Percentiles rank a stretch among this genome's conserved stretches.
Conservation (phyloP, 2,888 invertebrate species). For the Formica aserva region DNA sequence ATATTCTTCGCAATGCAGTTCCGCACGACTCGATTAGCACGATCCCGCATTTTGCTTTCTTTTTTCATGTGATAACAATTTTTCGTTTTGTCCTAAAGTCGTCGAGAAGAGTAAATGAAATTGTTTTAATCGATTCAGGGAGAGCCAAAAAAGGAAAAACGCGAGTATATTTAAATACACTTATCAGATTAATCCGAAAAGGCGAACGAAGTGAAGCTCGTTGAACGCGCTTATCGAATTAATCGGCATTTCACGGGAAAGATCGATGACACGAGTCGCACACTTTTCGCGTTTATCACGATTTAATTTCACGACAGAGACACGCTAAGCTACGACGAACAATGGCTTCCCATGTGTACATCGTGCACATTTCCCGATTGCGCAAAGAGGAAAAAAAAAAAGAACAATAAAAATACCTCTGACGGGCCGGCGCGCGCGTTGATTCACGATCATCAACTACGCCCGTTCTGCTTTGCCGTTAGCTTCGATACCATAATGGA, state of each 20-base stretch:
- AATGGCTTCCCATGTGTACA: not conserved
- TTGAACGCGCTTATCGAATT: slow-evolving; percentile 21
- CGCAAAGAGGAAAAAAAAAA: slow-evolving; percentile 18
- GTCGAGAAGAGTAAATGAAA: not conserved
- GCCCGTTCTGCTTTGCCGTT: slow-evolving; percentile 78
- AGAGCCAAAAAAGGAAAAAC: not conserved
- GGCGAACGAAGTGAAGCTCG: not conserved
- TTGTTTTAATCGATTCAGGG: not conserved
- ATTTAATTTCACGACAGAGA: slow-evolving; percentile 34
- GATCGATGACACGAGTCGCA: slow-evolving; percentile 11
- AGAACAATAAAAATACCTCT: slow-evolving; percentile 61
- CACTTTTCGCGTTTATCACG: slow-evolving; percentile 40
- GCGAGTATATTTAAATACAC: not conserved
- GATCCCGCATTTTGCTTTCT: slow-evolving; percentile 19
- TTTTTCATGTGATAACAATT: not conserved
- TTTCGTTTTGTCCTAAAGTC: not conserved
- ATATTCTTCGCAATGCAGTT: not conserved
- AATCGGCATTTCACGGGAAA: not conserved
- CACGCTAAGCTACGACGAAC: slow-evolving; percentile 7
- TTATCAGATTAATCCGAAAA: not conserved
- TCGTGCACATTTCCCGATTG: not conserved
- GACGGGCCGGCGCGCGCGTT: slow-evolving; percentile 73
- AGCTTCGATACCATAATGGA: slow-evolving; percentile 83
- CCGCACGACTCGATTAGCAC: slow-evolving; percentile 23
- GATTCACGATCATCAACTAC: slow-evolving; percentile 79